Percentiles rank a stretch among this genome's conserved stretches.
Conservation (phyloP, 1,140 invertebrate genomes). For the Kradibia gibbosae region DNA sequence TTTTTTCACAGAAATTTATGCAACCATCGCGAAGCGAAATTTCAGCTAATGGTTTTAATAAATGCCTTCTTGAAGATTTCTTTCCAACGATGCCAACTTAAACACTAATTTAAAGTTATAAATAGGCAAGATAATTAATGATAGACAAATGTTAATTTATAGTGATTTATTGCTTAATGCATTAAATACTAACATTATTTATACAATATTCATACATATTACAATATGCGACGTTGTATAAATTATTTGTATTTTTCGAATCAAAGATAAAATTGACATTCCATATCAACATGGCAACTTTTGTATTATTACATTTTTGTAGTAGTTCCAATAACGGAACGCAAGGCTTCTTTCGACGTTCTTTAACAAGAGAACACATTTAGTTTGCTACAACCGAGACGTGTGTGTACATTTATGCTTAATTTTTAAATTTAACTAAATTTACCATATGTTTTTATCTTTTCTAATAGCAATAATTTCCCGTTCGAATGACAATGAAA, state of each 20-base stretch:
- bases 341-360: constrained; percentile 34
- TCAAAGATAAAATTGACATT: constrained; percentile 36
- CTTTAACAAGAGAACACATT: constrained; percentile 42
- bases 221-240: constrained; percentile 39
- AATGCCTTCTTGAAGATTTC: no score
- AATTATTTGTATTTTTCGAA: constrained; percentile 41
- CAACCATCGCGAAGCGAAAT: no score
- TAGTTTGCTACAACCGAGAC: constrained; percentile 38
- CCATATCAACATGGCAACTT: constrained; percentile 22
- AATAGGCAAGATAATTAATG: background rate
- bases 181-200: constrained; percentile 42
- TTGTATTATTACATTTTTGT: constrained; percentile 19
- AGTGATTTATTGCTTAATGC: constrained; percentile 44
- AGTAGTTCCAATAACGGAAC: constrained; percentile 23
- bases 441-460: constrained; percentile 2
- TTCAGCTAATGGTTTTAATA: no score
- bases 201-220: constrained; percentile 48
- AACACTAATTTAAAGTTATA: no score
- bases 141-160: background rate
- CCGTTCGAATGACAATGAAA: background rate
- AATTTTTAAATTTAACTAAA: background rate
- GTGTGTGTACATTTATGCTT: background rate
- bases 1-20: no score
- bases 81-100: no score
- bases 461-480: constrained; percentile 4